Base-by-base conservation (phyloP, 2,888 invertebrate genomes). In the Euphydryas editha region DNA sequence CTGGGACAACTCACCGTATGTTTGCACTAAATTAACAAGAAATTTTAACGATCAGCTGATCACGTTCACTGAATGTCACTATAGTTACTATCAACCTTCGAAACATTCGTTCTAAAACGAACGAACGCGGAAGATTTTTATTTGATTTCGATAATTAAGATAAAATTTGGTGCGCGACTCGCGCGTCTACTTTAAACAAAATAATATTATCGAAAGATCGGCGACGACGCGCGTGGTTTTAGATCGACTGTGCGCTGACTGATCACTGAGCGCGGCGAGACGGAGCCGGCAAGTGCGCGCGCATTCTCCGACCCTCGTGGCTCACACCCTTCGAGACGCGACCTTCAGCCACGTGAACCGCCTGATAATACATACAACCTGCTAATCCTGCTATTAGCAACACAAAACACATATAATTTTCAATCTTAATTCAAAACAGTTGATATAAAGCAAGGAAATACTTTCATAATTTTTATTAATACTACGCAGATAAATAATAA, bases 171-270 rank as follows among this genome's bases (percentile, higher is more conserved):
- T 72, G 69, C 71, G 73, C 73, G 71, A 67, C 72, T 64, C 75
- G 72, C 78, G 76, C 73, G 75, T 72, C 70, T 71, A 72, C n/a
- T 72, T 75, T 66, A 66, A 67, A 58, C 60, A 57, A 47, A 55
- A 44, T 44, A 65, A 58, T 63, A 65, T 58, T 54, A 68, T 69
- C 63, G 59, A 70, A 77, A 81, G 81, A 84, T 83, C 82, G 78
- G 81, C 82, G 77, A 71, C 82, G 79, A 79, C 84, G 81, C 83
- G 81, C 87, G 84, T 78, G 81, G 85, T 81, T 83, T 79, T 78
- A 79, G 85, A 90, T 90, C 90, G 91, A 92, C 91, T 91, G 90
- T 83, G 59, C 71, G 72, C 59, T 20, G 51, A 63, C 64, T 67
- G 68, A 64, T 58, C 51, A 63, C 64, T 67, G 68, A 64, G 60